These are phyloP conservation scores for Trochalopteron elliotii DNA, from an alignment of 2,113 vertebrate species.

Conservation along the genomic window DNA sequence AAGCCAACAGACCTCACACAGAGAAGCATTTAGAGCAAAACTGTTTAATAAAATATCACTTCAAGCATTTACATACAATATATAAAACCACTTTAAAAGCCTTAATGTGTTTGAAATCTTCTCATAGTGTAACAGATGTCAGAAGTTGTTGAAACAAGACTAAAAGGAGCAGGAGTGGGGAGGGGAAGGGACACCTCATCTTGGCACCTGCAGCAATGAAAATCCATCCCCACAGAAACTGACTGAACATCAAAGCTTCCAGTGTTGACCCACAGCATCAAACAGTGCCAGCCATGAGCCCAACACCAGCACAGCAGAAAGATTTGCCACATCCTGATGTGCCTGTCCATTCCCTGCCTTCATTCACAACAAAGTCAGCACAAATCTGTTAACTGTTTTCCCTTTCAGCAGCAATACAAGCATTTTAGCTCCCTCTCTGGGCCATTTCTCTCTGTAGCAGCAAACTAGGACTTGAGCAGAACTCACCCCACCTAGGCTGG, in stretches of 20 bases:
- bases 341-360: not conserved
- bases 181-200: not conserved
- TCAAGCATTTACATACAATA: constrained; percentile 61
- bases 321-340: not conserved
- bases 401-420: not conserved
- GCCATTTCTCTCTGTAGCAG: not conserved
- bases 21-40: constrained; percentile 29
- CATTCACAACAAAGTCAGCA: not conserved
- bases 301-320: not conserved
- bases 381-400: not conserved
- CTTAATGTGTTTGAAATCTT: not conserved
- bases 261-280: not conserved
- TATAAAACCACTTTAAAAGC: constrained; percentile 59
- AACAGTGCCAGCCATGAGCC: not conserved
- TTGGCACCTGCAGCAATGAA: not conserved
- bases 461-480: not conserved
- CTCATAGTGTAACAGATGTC: not conserved
- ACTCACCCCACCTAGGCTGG: not conserved
- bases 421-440: not conserved
- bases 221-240: not conserved
- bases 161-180: not conserved
- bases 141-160: not conserved
- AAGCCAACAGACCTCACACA: not conserved
- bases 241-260: not conserved
- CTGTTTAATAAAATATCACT: constrained; percentile 67